Conservation (phyloP, 2,797 vertebrate genomes). For the Tamandua tetradactyla region DNA sequence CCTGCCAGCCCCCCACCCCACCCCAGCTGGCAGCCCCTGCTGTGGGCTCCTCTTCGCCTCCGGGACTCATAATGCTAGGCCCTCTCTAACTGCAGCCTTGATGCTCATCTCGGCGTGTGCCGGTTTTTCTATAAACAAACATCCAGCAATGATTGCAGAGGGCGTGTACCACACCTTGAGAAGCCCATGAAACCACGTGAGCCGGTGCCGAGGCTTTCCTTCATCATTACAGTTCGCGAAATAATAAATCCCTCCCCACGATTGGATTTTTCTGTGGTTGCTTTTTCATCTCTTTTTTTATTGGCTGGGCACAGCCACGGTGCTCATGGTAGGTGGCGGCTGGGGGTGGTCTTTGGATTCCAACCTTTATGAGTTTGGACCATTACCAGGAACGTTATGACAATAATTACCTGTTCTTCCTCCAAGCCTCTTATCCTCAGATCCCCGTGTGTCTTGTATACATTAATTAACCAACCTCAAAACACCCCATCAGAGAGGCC, state of each 20-base stretch:
- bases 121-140: constrained; percentile 29
- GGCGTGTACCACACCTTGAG: not conserved
- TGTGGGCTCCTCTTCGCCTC: not conserved
- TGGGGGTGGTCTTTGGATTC: not conserved
- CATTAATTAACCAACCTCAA: constrained; percentile 64
- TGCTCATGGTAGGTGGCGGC: not conserved
- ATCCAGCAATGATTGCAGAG: constrained; percentile 5
- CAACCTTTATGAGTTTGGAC: not conserved
- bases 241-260: not conserved
- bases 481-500: constrained; percentile 56
- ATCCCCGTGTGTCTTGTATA: constrained; percentile 55
- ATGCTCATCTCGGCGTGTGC: not conserved
- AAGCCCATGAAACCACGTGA: not conserved
- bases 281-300: constrained; percentile 39
- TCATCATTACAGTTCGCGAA: not conserved
- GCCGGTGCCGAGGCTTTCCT: not conserved
- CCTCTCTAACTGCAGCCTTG: not conserved
- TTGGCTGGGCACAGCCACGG: not conserved
- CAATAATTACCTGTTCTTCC: constrained; percentile 19
- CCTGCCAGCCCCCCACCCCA: not conserved
- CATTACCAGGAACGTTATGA: not conserved
- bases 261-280: not conserved
- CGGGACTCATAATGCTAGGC: not conserved
- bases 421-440: constrained; percentile 49
- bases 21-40: not conserved